phyloP scores from a whole-genome alignment of 2,113 vertebrate species.

The Maccullochella peelii region DNA sequence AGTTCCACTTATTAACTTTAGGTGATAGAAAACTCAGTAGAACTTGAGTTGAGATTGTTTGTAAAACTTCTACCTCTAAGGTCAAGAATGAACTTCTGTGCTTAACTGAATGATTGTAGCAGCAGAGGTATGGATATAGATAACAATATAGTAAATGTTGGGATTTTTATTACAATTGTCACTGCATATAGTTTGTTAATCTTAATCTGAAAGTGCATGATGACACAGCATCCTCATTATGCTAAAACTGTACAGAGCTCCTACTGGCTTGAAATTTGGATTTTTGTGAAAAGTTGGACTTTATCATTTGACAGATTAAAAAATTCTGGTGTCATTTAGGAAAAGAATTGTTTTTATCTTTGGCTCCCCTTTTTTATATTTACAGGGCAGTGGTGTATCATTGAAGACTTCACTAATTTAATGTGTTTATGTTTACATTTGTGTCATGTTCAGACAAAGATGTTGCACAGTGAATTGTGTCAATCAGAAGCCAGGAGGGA shows the following conservation, averaged over 20 bases:
- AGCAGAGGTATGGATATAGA: not conserved
- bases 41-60: not conserved
- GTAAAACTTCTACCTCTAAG: not conserved
- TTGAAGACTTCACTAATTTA: not conserved
- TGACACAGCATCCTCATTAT: not conserved
- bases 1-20: not conserved
- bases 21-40: not conserved
- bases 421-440: not conserved
- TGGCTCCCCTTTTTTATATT: not conserved
- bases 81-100: not conserved
- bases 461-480: slow-evolving; percentile 78
- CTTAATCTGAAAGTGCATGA: not conserved
- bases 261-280: not conserved
- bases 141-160: not conserved
- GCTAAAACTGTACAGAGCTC: too few species aligned
- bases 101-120: too few species aligned
- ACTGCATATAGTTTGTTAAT: not conserved
- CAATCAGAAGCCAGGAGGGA: slow-evolving; percentile 74
- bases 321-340: not conserved
- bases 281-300: not conserved
- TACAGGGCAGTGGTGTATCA: not conserved
- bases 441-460: slow-evolving; percentile 72
- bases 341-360: not conserved
- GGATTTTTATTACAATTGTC: not conserved
- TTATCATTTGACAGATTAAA: not conserved